Evolutionary conservation across 2,797 vertebrate species (phyloP), one percentile per base, ranked within the genome.

Genomic region (Poecilia picta): DNA sequence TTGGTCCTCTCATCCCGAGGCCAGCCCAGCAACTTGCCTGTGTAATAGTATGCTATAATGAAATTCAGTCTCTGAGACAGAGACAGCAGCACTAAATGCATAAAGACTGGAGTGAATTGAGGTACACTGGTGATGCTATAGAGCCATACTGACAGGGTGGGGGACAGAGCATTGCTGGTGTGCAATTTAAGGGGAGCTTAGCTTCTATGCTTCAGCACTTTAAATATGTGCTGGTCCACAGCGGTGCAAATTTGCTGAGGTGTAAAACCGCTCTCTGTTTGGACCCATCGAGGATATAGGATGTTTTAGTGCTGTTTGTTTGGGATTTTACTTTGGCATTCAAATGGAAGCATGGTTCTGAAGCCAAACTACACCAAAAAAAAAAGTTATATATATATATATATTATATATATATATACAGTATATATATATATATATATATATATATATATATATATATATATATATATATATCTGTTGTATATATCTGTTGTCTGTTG

Each of bases 21-120:
- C 93, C 83, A 83, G 90, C 81, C 91, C 89, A 83, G 88, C 89
- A 89, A 91, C 92, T 89, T 87, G 91, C 90, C 87, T 72, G 76
- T 91, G 94, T 95, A 94, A 94, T 94, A 91, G 91, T 93, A 89
- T 70, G 81, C 76, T 62, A 86, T 95, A 95, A 96, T 95, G 94
- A 95, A 95, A 95, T 95, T 93, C 94, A 92, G 90, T 78, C 83
- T 89, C 90, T 84, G 79, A 55, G 84, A 93, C 92, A 86, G 85
- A 86, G 85, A 90, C 80, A 76, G 85, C 80, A 85, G 89, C 82
- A 84, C 59, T 78, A 89, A 92, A 89, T 89, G 88, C 93, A 91
- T 84, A 88, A 92, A 87, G 91, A 92, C 85, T 75, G 76, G 79
- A 73, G 78, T 79, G 77, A 82, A 80, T 72, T 12, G 83, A 84